Percentiles rank a stretch among this genome's conserved stretches.
These are phyloP conservation scores for Lottia scabra DNA, from an alignment of 2,888 invertebrate species.

Conservation along the genomic window DNA sequence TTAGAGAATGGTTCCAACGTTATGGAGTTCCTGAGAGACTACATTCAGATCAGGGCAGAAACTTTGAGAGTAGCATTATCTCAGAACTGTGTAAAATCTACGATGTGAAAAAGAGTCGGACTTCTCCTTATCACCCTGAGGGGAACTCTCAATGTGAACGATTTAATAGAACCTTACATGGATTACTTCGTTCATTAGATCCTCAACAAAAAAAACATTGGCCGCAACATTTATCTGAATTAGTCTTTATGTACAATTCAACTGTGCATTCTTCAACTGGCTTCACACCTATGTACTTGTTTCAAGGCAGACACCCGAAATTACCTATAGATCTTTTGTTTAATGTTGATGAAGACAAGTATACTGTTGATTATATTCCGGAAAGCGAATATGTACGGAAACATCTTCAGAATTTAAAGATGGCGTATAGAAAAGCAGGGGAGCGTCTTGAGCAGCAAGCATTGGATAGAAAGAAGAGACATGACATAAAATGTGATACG, in stretches of 20 bases:
- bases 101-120: constrained; percentile 19
- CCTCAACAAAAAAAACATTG: constrained; percentile 20
- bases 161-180: constrained; percentile 24
- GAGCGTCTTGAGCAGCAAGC: background rate
- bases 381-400: background rate
- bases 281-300: constrained; percentile 18
- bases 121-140: constrained; percentile 25
- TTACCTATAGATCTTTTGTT: constrained; percentile 24
- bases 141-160: constrained; percentile 20
- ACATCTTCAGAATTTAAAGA: background rate
- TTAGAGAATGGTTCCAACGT: constrained; percentile 23
- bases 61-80: constrained; percentile 18
- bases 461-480: background rate
- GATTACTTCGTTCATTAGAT: constrained; percentile 14
- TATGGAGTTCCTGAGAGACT: constrained; percentile 20
- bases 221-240: constrained; percentile 13
- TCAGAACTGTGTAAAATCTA: constrained; percentile 24
- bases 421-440: background rate
- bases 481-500: background rate
- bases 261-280: constrained; percentile 20
- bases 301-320: constrained; percentile 23
- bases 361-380: background rate
- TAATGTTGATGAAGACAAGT: background rate
- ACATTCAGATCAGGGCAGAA: constrained; percentile 23
- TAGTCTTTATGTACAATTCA: constrained; percentile 19